Evolutionary conservation across 1,140 invertebrate species (phyloP), one percentile per base, ranked within the genome.

Genomic region (Stegodyphus mimosarum): DNA sequence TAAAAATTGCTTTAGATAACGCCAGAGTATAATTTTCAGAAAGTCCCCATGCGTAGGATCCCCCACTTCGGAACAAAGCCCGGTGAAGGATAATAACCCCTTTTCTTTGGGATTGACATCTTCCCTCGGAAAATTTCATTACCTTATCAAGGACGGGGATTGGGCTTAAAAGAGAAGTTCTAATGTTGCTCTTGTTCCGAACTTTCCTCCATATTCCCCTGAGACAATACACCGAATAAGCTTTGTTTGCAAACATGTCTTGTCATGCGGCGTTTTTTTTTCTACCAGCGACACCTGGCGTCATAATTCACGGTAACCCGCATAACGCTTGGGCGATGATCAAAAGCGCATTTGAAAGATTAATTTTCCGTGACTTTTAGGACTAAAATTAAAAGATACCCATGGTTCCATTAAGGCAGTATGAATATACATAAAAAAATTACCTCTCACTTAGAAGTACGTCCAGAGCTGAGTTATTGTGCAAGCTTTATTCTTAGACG

Each of bases 351-450:
- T 10, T 60, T 15, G 9, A 60, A 60, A 75, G 33, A 11, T 51
- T 15, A 64, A 60, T 15, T 60, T 15, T 10, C 55, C 11, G 76
- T 52, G 33, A 67, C 5, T 70, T 79, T 69, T 79, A 79, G 77
- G 77, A 79, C 77, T 79, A 70, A 79, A 79, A 79, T 79, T 79
- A 79, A 79, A 79, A 79, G 74, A 76, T 60, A 60, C 9, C 7
- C n/a, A 55, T 13, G 9, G 15, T 55, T 18, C 17, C 17, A 69
- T 69, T 11, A 67, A n/a, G 7, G 52, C n/a, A 66, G n/a, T 10
- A 69, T 55, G 66, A 74, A 33, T 33, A 33, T 33, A 33, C 15
- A 9, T 60, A 76, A 63, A 66, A 76, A 64, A 52, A 49, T 49
- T 18, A 66, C 55, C 48, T 48, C 63, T 77, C 52, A 50, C 77